Percentiles rank a stretch among this genome's conserved stretches.
phyloP scores from a whole-genome alignment of 2,113 vertebrate genomes.

The Ornithorhynchus anatinus region DNA sequence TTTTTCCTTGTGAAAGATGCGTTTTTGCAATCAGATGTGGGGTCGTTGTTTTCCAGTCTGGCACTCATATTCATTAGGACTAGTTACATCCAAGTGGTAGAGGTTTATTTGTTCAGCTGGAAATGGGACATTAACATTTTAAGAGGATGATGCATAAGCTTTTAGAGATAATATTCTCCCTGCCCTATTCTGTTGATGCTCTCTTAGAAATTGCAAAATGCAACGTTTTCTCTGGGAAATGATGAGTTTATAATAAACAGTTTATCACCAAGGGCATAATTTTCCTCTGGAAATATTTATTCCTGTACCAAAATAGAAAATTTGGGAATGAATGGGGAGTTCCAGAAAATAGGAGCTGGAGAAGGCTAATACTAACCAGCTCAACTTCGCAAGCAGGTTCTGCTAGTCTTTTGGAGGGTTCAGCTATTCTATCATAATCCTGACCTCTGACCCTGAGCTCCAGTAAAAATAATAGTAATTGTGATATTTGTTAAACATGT shows the following conservation, averaged over 20 bases:
- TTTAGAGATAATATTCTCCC: conserved; percentile 67
- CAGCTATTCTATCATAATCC: neutral
- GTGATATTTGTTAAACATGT: no score
- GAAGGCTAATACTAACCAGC: neutral
- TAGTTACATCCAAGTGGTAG: conserved; percentile 57
- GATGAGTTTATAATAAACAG: conserved; percentile 52
- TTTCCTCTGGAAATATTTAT: neutral
- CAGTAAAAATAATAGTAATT: no score
- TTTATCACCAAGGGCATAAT: conserved; percentile 38
- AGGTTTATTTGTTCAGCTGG: conserved; percentile 70
- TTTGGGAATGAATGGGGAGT: neutral
- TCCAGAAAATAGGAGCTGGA: neutral
- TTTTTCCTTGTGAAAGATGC: conserved; percentile 54
- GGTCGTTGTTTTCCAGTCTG: conserved; percentile 55
- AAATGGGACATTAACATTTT: conserved; percentile 72
- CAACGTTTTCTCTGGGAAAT: conserved; percentile 34
- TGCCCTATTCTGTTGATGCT: conserved; percentile 40
- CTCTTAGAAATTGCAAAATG: conserved; percentile 47
- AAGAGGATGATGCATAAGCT: conserved; percentile 66
- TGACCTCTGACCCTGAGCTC: no score
- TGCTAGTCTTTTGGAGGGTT: no score
- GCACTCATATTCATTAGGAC: conserved; percentile 64
- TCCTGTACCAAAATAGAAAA: neutral
- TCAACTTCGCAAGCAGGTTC: no score
- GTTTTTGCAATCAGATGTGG: conserved; percentile 37